Evolutionary conservation across 2,113 vertebrate genomes (phyloP).

Genomic region (Candoia aspera): DNA sequence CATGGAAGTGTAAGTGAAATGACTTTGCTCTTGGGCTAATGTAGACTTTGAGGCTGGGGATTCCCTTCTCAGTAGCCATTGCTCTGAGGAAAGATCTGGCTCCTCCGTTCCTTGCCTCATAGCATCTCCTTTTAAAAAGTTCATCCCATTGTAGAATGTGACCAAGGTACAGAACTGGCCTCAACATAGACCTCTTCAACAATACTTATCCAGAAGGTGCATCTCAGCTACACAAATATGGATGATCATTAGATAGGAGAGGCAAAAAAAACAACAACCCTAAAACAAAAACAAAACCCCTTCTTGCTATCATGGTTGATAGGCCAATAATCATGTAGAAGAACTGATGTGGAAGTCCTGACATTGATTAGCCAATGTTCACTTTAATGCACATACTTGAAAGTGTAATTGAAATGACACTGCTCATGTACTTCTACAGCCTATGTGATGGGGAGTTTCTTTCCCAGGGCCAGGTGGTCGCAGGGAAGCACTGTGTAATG

Average conservation of each 20-base stretch:
- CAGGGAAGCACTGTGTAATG: background rate
- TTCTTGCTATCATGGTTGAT: background rate
- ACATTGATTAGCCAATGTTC: background rate
- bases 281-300: too few species aligned
- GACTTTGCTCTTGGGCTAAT: background rate
- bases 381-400: background rate
- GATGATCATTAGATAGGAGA: background rate
- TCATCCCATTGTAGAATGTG: background rate
- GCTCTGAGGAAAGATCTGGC: background rate
- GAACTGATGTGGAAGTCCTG: background rate
- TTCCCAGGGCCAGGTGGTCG: background rate
- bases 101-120: background rate
- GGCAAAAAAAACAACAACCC: too few species aligned
- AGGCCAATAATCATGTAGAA: background rate
- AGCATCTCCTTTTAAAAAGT: background rate
- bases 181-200: background rate
- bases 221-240: background rate
- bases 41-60: background rate
- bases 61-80: background rate
- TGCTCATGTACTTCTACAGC: background rate
- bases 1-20: background rate
- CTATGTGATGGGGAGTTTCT: background rate
- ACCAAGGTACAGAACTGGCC: background rate
- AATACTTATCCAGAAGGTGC: background rate
- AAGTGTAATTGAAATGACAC: background rate